phyloP scores from a whole-genome alignment of 2,797 vertebrate genomes.

The Ptychobarbus kaznakovi region DNA sequence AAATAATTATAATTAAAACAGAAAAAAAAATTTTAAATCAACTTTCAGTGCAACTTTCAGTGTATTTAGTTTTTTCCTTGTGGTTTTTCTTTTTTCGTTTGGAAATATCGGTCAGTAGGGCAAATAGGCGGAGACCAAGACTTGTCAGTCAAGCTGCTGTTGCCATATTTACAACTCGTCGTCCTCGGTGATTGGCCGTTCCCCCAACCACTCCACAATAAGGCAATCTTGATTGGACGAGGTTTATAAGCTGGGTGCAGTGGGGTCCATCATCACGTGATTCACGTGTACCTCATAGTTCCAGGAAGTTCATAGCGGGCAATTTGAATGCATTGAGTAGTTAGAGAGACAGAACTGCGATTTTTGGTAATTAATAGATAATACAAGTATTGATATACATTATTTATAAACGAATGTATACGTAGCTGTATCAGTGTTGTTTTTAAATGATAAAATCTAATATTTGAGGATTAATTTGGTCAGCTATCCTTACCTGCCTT shows the following conservation, averaged over 20 bases:
- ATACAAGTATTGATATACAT: too few relatives aligned
- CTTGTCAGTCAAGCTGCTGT: constrained; percentile 48
- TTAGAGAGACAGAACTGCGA: too few relatives aligned
- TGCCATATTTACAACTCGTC: constrained; percentile 33
- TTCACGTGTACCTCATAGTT: too few relatives aligned
- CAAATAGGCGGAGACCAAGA: constrained; percentile 66
- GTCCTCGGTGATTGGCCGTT: constrained; percentile 73
- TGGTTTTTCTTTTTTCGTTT: constrained; percentile 32
- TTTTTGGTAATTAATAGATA: too few relatives aligned
- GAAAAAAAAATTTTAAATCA: background rate
- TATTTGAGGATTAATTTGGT: too few relatives aligned
- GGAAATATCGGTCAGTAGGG: constrained; percentile 79
- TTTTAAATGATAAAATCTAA: too few relatives aligned
- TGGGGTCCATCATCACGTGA: constrained; percentile 4
- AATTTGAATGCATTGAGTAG: too few relatives aligned
- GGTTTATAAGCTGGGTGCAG: constrained; percentile 74
- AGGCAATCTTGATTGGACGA: constrained; percentile 67
- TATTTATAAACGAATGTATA: too few relatives aligned
- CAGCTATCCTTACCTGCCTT: too few relatives aligned
- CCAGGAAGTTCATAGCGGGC: too few relatives aligned
- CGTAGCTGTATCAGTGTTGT: too few relatives aligned
- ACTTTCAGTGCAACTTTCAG: background rate
- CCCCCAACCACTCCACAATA: constrained; percentile 64
- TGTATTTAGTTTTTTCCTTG: background rate
- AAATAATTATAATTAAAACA: background rate